A percentile compares a stretch with the other conserved stretches of the same genome.
Conservation (phyloP, 1,140 invertebrate genomes). For the Ips typographus region DNA sequence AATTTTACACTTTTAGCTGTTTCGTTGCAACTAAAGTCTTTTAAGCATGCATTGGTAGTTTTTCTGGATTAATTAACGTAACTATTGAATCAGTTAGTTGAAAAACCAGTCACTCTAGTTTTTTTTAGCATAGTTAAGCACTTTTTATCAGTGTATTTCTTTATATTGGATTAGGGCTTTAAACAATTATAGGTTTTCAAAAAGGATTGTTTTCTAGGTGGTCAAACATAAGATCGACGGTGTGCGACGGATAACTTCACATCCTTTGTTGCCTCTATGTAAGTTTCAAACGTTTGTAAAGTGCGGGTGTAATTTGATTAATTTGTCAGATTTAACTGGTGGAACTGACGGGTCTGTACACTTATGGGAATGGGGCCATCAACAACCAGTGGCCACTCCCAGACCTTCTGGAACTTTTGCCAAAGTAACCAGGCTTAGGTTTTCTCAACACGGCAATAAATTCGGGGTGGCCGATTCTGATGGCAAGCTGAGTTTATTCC, state of each 20-base stretch:
- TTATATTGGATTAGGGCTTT: no score
- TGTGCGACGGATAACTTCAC: constrained; percentile 91
- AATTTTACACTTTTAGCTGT: no score
- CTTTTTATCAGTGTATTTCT: no score
- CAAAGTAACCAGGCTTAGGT: constrained; percentile 93
- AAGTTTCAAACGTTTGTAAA: constrained; percentile 55
- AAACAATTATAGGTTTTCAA: no score
- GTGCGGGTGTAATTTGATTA: background rate
- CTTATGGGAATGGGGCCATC: constrained; percentile 97
- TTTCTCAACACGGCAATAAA: constrained; percentile 97
- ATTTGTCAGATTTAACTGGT: constrained; percentile 82
- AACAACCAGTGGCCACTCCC: constrained; percentile 84
- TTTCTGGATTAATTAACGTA: no score
- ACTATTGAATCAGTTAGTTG: no score
- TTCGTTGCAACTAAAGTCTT: no score
- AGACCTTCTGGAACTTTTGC: constrained; percentile 85
- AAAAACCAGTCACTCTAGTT: no score
- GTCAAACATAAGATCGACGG: constrained; percentile 89
- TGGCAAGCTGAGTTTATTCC: constrained; percentile 89
- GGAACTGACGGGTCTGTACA: constrained; percentile 96
- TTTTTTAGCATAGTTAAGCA: no score
- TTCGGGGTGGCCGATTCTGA: constrained; percentile 94
- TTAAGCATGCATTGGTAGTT: no score
- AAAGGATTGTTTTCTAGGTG: constrained; percentile 59
- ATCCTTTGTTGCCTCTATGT: constrained; percentile 93